Evolutionary conservation across 1,140 invertebrate species (phyloP).

Genomic region (Battus philenor): DNA sequence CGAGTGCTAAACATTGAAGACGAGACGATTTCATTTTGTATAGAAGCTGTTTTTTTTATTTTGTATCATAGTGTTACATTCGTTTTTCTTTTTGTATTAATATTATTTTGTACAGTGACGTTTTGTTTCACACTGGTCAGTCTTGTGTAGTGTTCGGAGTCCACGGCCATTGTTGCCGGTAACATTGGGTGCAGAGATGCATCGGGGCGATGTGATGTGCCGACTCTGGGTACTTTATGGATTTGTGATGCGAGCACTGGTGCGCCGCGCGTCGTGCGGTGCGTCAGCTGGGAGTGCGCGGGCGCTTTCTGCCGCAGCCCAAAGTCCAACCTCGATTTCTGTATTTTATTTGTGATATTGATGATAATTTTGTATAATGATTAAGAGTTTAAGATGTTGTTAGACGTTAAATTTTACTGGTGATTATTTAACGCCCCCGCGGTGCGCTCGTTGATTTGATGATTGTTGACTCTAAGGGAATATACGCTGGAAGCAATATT

Average conservation of each 20-base stretch:
- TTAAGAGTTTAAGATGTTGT: conserved; percentile 68
- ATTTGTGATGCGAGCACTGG: no score
- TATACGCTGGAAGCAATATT: conserved; percentile 9
- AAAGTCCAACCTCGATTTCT: conserved; percentile 28
- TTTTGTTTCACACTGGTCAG: conserved; percentile 40
- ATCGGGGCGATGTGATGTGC: background rate
- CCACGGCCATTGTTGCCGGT: background rate
- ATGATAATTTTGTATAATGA: conserved; percentile 61
- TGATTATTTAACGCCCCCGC: conserved; percentile 41
- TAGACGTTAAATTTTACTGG: conserved; percentile 55
- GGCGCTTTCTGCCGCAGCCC: background rate
- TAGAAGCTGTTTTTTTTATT: conserved; percentile 37
- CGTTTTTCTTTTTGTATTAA: conserved; percentile 33
- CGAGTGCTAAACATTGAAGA: conserved; percentile 9
- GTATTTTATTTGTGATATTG: conserved; percentile 68
- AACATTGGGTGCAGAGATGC: no score
- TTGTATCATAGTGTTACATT: conserved; percentile 49
- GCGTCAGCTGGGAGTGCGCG: no score
- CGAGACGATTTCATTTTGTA: conserved; percentile 25
- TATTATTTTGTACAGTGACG: conserved; percentile 38
- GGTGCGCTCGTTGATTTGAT: conserved; percentile 35
- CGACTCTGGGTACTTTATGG: background rate
- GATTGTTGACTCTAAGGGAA: conserved; percentile 22
- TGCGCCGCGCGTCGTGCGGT: no score
- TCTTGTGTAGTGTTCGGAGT: background rate